Percentiles rank a stretch among this genome's conserved stretches.
Evolutionary conservation across 2,888 invertebrate genomes (phyloP).

Genomic region (Dendrolimus pini): DNA sequence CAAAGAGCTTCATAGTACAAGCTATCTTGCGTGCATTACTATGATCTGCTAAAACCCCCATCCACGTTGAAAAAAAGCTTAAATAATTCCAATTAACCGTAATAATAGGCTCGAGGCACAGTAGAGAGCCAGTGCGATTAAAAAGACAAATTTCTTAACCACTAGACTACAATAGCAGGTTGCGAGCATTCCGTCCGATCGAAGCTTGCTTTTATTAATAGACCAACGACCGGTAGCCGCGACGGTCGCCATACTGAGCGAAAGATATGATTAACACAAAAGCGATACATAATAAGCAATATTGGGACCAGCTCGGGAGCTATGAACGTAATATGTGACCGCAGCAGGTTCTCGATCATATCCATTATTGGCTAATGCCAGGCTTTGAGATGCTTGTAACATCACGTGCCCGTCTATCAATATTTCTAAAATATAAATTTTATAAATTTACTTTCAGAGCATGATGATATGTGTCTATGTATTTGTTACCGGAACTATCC

Average conservation of each 20-base stretch:
- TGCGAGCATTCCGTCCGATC: conserved; percentile 56
- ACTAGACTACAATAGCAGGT: conserved; percentile 70
- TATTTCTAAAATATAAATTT: no score
- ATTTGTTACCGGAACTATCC: conserved; percentile 19
- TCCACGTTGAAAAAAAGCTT: conserved; percentile 60
- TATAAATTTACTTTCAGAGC: no score
- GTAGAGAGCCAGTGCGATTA: conserved; percentile 62
- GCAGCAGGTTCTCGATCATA: conserved; percentile 56
- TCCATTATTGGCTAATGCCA: conserved; percentile 48
- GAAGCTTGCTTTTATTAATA: conserved; percentile 67
- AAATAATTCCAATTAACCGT: conserved; percentile 75
- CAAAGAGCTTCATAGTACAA: conserved; percentile 47
- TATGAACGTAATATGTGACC: conserved; percentile 57
- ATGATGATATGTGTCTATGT: conserved; percentile 10
- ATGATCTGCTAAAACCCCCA: conserved; percentile 61
- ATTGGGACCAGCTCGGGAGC: conserved; percentile 65
- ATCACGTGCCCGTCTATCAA: no score
- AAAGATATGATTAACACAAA: conserved; percentile 74
- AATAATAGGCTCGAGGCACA: conserved; percentile 66
- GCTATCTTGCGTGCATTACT: conserved; percentile 54
- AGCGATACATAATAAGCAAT: conserved; percentile 71
- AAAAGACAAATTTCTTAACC: conserved; percentile 74
- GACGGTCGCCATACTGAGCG: conserved; percentile 58
- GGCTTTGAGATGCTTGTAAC: conserved; percentile 2
- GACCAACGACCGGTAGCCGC: conserved; percentile 66